Base-by-base conservation (phyloP, 2,113 vertebrate genomes). In the Centropus bengalensis region DNA sequence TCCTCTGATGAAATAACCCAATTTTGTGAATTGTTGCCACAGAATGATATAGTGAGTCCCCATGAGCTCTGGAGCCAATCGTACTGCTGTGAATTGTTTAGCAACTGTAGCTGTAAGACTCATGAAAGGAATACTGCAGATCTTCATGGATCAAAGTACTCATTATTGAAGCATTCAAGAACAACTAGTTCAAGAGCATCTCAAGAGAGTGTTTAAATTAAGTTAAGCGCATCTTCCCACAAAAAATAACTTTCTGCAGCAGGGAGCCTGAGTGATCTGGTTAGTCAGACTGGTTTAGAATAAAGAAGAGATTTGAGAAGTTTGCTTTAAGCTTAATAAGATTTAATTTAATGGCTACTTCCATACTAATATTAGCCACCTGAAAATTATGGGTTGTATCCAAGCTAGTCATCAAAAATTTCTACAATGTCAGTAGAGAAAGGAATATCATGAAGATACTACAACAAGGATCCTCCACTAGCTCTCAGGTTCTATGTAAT, bases 101-200 rank as follows among this genome's bases (percentile, higher is more conserved):
- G 60, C 63, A 88, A 42, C 55, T 21, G 3, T 13, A 30, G 80
- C 59, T 67, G 55, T n/a, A n/a, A 52, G 16, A 88, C 83, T 89
- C 70, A 92, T 83, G 51, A 90, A 95, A 91, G 56, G 75, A 74
- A 38, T 88, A 66, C 77, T 83, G 66, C 28, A 74, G 82, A 59
- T 74, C 82, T 94, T 93, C 79, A 83, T 33, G 71, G 82, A 93
- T 94, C 86, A 91, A 89, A 94, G 90, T 27, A 52, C 38, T 81
- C 56, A 56, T 47, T 77, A 90, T 44, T 70, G 76, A 88, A 83
- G 47, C 59, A 75, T 4, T 4, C 1, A 0, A 56, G 83, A 94
- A 80, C 63, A 95, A 83, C 89, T 75, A 81, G 67, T 58, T 93
- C 67, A 73, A 82, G 33, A 70, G 47, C 32, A 71, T 70, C 68